Evolutionary conservation across 2,888 invertebrate genomes (phyloP), one percentile per base, ranked within the genome.

Genomic region (Clepsis dumicolana): DNA sequence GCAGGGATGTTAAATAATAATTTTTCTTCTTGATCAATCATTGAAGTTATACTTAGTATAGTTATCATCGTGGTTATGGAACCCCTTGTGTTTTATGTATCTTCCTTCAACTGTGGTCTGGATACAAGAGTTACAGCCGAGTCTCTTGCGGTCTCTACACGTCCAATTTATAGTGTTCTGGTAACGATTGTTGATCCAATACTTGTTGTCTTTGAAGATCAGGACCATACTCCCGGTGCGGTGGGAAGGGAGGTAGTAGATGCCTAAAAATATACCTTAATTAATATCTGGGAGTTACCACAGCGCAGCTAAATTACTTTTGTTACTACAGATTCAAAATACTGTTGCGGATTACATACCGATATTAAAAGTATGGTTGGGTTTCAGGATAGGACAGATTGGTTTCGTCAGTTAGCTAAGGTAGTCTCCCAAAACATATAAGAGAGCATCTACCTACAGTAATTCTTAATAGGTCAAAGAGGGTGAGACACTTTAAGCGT

Each of bases 131-230:
- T 84, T 90, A 78, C 93, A 93, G 0, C 93, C 93, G 0, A 92
- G 76, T 0, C 91, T 78, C 71, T 93, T 93, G 18, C 93, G 80
- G 63, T 93, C 93, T 66, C 91, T 80, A 74, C 93, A 93, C 0
- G 93, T 93, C 93, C 93, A 93, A 66, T 93, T 93, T 24, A 93
- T 93, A 0, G 93, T 93, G 74, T 93, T 93, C 77, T 92, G 93
- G 65, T 93, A 93, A 10, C 93, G 83, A 64, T 93, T 93, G 77
- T 93, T 93, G 74, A 93, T 91, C 93, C 93, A 93, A 70, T 89
- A 93, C 74, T 93, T 93, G 80, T 93, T 93, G 74, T 93, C 93
- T 70, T 92, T 90, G 79, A 86, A 93, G 75, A 93, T 93, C 62
- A 93, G 80, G 41, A 93, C 93, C 92, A 93, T 93, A 73, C 93